Base-by-base conservation (phyloP, 1,140 invertebrate genomes). In the Pomphorhynchus laevis region DNA sequence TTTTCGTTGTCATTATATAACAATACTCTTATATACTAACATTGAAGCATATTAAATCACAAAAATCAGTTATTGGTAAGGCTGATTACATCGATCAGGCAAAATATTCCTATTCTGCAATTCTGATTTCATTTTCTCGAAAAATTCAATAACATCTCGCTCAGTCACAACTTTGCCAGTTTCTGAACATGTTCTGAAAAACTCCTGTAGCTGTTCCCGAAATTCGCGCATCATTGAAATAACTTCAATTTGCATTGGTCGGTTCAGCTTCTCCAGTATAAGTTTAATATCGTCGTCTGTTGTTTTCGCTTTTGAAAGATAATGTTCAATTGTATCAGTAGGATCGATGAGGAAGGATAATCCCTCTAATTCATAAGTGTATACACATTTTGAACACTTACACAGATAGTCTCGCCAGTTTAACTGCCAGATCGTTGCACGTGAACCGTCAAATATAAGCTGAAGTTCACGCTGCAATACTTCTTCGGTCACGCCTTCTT, bases 281-380 rank as follows among this genome's bases (percentile, higher is more conserved):
- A 67, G 60, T 50, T 74, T 63, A 31, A 69, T 71, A 50, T 67
- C 65, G 49, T 74, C 71, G 34, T 34, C 36, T 35, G 33, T 29
- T 14, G 38, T 39, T 38, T 52, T 50, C 0, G 56, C 58, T 46
- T 69, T 64, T 48, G 70, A 68, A 59, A 86, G 77, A 55, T 89
- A 89, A 1, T 65, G 65, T 42, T 67, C 65, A 0, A 82, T 71
- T 18, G 73, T 76, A 49, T 91, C 80, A 46, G 69, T 65, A 9
- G 62, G 55, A 57, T 84, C 75, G 5, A 69, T 53, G 24, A 89
- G 53, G 56, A 70, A 89, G 32, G 44, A 43, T 20, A 58, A 45
- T 4, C 43, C 38, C 20, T 46, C 34, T 5, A 48, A 45, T 34
- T 40, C 40, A 44, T 61, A 61, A 49, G 58, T 48, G 22, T 44